Conservation (phyloP, 2,797 vertebrate species). For the Masticophis lateralis region DNA sequence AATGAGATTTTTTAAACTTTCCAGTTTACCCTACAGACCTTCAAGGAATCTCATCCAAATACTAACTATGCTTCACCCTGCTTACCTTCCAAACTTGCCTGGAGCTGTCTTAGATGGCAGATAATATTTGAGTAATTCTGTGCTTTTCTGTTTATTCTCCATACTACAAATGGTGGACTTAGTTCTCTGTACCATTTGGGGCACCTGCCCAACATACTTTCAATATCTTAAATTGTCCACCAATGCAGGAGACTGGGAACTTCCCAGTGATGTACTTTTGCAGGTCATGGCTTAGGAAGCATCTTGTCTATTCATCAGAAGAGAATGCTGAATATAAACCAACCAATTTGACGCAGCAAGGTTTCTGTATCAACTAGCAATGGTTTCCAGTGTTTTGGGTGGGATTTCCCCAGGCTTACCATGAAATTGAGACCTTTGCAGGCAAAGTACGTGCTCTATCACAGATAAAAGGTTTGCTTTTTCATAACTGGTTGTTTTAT, state of each 20-base stretch:
- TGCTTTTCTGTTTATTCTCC: not conserved
- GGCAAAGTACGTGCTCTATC: not conserved
- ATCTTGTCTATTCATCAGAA: not conserved
- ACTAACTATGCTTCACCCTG: not conserved
- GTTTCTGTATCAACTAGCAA: not conserved
- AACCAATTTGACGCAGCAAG: not conserved
- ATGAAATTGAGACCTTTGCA: not conserved
- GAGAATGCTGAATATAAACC: not conserved
- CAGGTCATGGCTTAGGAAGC: not conserved
- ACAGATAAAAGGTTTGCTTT: not conserved
- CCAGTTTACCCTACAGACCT: not conserved
- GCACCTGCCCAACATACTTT: not conserved
- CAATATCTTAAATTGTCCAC: not conserved
- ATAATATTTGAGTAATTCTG: not conserved
- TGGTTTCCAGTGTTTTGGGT: not conserved
- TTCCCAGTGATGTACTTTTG: not conserved
- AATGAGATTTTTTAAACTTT: not conserved
- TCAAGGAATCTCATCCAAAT: not conserved
- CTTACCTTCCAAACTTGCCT: not conserved
- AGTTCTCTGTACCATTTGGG: not conserved
- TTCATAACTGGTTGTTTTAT: not conserved
- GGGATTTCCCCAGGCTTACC: not conserved
- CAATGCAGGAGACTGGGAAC: not conserved
- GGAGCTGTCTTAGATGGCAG: not conserved
- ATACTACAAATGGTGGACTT: not conserved